Conservation (phyloP, 2,113 vertebrate genomes). For the Phalacrocorax carbo region DNA sequence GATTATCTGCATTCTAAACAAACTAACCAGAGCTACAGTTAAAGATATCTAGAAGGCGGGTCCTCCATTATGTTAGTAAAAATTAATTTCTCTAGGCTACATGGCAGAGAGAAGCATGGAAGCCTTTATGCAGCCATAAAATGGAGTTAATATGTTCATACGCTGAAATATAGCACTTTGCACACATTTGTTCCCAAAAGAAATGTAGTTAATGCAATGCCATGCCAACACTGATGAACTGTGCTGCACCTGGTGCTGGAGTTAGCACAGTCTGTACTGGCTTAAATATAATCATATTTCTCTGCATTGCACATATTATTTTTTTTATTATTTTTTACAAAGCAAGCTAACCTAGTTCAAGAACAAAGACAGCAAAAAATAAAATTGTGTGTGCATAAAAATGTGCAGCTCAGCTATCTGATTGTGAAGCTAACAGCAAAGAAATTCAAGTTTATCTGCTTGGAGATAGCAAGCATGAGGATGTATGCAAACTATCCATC, state of each 20-base stretch:
- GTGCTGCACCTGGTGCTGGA: background rate
- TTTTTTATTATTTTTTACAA: background rate
- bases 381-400: background rate
- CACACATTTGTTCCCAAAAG: background rate
- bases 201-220: background rate
- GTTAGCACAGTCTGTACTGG: background rate
- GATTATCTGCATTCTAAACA: background rate
- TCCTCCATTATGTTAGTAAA: background rate
- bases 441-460: background rate
- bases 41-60: background rate
- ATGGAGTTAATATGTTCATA: background rate
- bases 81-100: background rate
- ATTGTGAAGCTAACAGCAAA: background rate
- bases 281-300: background rate
- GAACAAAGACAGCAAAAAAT: background rate
- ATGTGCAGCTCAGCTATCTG: background rate
- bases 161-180: background rate
- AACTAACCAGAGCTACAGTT: background rate
- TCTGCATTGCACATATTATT: background rate
- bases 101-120: background rate
- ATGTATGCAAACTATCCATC: background rate
- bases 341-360: background rate
- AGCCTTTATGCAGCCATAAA: background rate
- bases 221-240: background rate
- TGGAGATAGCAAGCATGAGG: background rate